phyloP scores from a whole-genome alignment of 2,797 vertebrate species.

The Microhierax caerulescens region DNA sequence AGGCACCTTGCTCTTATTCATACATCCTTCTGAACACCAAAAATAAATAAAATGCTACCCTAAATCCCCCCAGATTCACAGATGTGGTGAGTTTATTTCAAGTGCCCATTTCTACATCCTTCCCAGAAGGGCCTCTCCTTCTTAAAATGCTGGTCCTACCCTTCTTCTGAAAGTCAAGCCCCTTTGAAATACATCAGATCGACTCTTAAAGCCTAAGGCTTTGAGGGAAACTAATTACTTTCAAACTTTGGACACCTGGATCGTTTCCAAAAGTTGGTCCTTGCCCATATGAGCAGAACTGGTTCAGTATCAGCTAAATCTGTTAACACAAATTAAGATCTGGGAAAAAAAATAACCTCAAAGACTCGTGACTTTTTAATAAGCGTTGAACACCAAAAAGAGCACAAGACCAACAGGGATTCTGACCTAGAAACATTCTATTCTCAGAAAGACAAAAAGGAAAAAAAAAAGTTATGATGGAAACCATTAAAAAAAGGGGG shows the following conservation, averaged over 20 bases:
- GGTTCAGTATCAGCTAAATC: slow-evolving; percentile 42
- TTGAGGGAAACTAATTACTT: slow-evolving; percentile 23
- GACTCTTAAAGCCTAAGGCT: not conserved
- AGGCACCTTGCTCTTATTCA: not conserved
- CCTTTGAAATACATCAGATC: slow-evolving; percentile 5
- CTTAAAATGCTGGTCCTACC: not conserved
- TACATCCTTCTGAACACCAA: not conserved
- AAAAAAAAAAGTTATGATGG: not conserved
- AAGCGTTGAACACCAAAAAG: not conserved
- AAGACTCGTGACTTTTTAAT: slow-evolving; percentile 17
- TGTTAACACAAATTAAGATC: slow-evolving; percentile 36
- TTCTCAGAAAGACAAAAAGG: slow-evolving; percentile 8
- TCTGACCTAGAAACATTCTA: slow-evolving; percentile 43
- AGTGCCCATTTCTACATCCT: not conserved
- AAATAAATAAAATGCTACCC: not conserved
- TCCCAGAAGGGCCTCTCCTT: not conserved
- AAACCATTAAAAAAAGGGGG: not conserved
- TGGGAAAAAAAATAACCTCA: slow-evolving; percentile 17
- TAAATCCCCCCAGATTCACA: not conserved
- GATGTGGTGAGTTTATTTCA: not conserved
- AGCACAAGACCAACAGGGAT: slow-evolving; percentile 8
- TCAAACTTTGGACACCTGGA: not conserved
- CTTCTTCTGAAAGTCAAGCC: not conserved
- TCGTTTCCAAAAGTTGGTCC: not conserved
- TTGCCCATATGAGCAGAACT: not conserved